Base-by-base conservation (phyloP, 1,140 invertebrate genomes). In the Sarcophaga bullata region DNA sequence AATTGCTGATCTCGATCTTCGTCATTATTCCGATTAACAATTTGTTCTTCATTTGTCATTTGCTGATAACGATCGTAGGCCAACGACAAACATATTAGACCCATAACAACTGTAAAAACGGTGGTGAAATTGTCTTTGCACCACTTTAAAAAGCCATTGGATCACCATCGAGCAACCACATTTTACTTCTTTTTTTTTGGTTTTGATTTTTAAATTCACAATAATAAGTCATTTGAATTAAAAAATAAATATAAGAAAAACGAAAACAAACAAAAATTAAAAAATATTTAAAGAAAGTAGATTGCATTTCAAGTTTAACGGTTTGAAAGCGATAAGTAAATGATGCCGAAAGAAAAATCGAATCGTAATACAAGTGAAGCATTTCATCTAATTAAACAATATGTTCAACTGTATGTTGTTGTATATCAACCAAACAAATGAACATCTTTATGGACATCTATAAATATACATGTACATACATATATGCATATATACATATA, bases 71-170 rank as follows among this genome's bases (percentile, higher is more conserved):
- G 83, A 37, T 86, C 84, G 82, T 84, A 68, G 15, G 87, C 84
- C 87, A 89, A 62, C 86, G 87, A 81, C 88, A 81, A 80, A 87
- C 73, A 83, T 88, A 86, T n/a, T 85, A 85, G 86, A 19, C 86
- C 81, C 84, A 88, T 84, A 50, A 88, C 82, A 58, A 87, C 80
- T 62, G 84, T 84, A 5, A 78, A 17, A 25, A 50, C 17, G 8
- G 75, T 78, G 17, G 75, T 15, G 15, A 78, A 78, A 52, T 78
- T 78, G n/a, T 6, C 73, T 46, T 49, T 76, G 73, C 2, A 49
- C 47, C 47, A 49, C n/a, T 78, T 50, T 49, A 11, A 78, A 78
- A 19, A 50, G n/a, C 75, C 75, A 78, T 78, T 78, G 75, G n/a
- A 78, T n/a, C n/a, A 78, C 75, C 75, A 19, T 78, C 75, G 3